Evolutionary conservation across 1,140 invertebrate genomes (phyloP).

Genomic region (Maconellicoccus hirsutus): DNA sequence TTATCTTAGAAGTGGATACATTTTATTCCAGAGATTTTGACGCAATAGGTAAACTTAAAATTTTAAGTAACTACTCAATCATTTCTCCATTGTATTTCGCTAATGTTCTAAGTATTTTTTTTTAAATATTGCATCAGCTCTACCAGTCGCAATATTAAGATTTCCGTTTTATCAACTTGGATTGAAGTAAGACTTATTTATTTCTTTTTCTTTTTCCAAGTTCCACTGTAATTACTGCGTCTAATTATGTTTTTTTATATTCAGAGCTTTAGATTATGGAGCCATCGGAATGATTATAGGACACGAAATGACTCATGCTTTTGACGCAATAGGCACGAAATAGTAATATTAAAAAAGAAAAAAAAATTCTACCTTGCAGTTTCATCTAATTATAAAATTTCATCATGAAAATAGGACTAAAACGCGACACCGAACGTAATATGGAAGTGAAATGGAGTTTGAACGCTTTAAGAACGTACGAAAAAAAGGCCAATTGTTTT

Average conservation of each 20-base stretch:
- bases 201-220: not conserved
- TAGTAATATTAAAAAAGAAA: slow-evolving; percentile 3
- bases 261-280: slow-evolving; percentile 49
- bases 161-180: slow-evolving; percentile 60
- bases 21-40: not conserved
- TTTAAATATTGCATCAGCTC: too few relatives aligned
- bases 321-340: slow-evolving; percentile 53
- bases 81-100: too few relatives aligned
- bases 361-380: not conserved
- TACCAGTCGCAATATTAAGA: slow-evolving; percentile 57
- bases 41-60: not conserved
- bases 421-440: not conserved
- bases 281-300: slow-evolving; percentile 63
- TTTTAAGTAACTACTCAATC: too few relatives aligned
- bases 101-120: too few relatives aligned
- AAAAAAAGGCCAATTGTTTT: not conserved
- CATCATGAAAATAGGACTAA: not conserved
- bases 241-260: not conserved
- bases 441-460: not conserved
- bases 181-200: slow-evolving; percentile 42
- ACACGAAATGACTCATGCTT: slow-evolving; percentile 62
- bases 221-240: too few relatives aligned
- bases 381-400: not conserved
- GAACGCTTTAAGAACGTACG: not conserved
- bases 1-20: not conserved